Evolutionary conservation across 2,797 vertebrate species (phyloP).

Genomic region (Chlorospingus semifuscus): DNA sequence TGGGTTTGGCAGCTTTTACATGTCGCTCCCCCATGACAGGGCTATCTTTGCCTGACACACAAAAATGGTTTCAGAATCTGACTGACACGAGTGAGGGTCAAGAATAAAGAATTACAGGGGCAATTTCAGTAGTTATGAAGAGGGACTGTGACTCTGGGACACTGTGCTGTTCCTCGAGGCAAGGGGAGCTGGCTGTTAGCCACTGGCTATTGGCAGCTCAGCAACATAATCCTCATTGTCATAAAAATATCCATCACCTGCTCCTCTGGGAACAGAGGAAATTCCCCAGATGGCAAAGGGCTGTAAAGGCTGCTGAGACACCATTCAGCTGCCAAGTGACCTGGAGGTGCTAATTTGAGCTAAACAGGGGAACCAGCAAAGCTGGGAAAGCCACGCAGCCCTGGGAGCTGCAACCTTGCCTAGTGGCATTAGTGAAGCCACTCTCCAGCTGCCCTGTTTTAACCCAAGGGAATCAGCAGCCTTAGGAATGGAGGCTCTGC

Average conservation of each 20-base stretch:
- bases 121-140: not conserved
- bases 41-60: not conserved
- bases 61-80: not conserved
- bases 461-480: not conserved
- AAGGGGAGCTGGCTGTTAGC: not conserved
- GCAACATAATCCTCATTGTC: not conserved
- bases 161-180: not conserved
- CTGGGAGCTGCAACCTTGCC: not conserved
- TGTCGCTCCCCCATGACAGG: rapidly evolving
- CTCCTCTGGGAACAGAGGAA: not conserved
- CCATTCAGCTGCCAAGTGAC: not conserved
- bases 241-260: not conserved
- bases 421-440: not conserved
- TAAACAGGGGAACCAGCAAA: not conserved
- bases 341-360: not conserved
- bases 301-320: not conserved
- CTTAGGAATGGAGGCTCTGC: not conserved
- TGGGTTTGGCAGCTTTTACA: not conserved
- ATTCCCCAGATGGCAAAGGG: not conserved
- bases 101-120: not conserved
- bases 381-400: not conserved
- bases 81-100: rapidly evolving
- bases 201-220: not conserved
- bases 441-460: not conserved
- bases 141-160: not conserved